Percentiles rank a stretch among this genome's conserved stretches.
These are phyloP conservation scores for Eleutherodactylus coqui DNA, from an alignment of 2,797 vertebrate species.

Conservation along the genomic window DNA sequence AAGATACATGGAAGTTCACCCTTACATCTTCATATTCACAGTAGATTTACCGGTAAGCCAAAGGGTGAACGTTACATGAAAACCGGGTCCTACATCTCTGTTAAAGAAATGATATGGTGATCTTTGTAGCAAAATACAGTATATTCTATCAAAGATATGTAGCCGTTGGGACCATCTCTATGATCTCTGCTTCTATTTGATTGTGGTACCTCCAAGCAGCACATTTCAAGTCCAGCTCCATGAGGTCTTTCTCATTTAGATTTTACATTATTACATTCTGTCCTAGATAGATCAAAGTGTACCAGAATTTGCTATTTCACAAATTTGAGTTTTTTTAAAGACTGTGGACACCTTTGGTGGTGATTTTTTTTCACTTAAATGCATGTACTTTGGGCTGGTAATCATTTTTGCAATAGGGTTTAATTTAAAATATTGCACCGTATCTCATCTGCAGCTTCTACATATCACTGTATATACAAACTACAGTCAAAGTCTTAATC, in stretches of 20 bases:
- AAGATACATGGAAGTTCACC: not conserved
- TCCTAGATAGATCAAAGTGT: not conserved
- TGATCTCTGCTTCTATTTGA: conserved; percentile 10
- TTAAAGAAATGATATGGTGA: not conserved
- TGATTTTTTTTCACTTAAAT: too few relatives aligned
- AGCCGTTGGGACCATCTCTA: not conserved
- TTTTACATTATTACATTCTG: not conserved
- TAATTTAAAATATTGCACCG: too few relatives aligned
- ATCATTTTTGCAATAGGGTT: too few relatives aligned
- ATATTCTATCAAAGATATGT: not conserved
- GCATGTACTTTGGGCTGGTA: too few relatives aligned
- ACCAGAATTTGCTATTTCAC: not conserved
- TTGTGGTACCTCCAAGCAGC: not conserved
- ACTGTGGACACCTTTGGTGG: too few relatives aligned
- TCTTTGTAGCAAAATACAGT: not conserved
- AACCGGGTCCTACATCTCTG: not conserved
- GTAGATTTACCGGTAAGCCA: not conserved
- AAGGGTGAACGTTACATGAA: not conserved
- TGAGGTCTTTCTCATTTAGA: not conserved
- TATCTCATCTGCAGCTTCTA: too few relatives aligned
- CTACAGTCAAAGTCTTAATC: too few relatives aligned
- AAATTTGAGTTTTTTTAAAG: too few relatives aligned
- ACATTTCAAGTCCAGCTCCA: conserved; percentile 13
- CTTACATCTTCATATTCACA: not conserved
- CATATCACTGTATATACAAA: too few relatives aligned